Evolutionary conservation across 1,140 invertebrate species (phyloP).

Genomic region (Euura saliciscinereae): DNA sequence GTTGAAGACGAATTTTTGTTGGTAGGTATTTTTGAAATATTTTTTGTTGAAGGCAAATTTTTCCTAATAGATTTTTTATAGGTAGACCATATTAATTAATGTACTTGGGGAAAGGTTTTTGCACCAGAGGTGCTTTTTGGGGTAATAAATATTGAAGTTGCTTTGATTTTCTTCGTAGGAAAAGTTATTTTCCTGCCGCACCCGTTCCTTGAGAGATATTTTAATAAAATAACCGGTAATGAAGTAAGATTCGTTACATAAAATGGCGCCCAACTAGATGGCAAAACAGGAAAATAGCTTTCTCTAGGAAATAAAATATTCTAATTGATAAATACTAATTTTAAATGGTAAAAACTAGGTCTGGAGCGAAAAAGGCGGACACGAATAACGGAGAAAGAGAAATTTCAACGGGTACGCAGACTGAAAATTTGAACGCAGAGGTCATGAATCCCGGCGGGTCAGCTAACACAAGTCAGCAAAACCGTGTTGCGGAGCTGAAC

Average conservation of each 20-base stretch:
- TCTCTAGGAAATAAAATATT: background rate
- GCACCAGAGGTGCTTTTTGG: no score
- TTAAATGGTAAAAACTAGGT: background rate
- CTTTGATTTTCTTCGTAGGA: no score
- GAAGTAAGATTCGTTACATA: background rate
- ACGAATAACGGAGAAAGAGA: background rate
- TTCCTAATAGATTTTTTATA: no score
- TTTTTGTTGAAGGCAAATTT: no score
- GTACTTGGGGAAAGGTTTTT: no score
- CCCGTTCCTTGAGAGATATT: no score
- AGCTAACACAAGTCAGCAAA: background rate
- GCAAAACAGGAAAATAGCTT: background rate
- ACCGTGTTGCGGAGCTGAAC: background rate
- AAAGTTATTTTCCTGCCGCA: no score
- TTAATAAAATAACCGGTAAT: no score
- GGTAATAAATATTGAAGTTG: no score
- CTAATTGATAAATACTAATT: background rate
- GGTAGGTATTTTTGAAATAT: no score
- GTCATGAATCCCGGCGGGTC: background rate
- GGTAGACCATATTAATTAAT: no score
- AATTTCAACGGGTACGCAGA: background rate
- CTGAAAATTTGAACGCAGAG: constrained; percentile 1
- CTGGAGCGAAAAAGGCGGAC: background rate
- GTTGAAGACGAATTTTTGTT: no score
- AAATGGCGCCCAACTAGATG: constrained; percentile 1